Percentiles rank a stretch among this genome's conserved stretches.
Conservation (phyloP, 2,113 vertebrate species). For the Micromys minutus region DNA sequence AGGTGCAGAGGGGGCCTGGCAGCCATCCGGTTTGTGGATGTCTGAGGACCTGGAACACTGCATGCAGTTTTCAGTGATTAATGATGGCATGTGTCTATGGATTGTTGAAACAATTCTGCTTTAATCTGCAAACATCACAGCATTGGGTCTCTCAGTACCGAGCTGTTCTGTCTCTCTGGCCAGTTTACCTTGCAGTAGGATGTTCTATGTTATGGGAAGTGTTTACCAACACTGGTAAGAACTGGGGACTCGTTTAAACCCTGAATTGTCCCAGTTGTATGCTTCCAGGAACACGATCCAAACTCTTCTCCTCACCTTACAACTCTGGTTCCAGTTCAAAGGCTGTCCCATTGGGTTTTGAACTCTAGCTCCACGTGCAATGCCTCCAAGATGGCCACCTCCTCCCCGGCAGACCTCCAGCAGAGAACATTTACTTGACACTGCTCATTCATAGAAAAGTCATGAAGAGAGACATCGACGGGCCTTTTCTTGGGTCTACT, state of each 20-base stretch:
- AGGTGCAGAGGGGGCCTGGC: constrained; percentile 1
- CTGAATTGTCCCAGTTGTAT: neutral
- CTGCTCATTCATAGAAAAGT: neutral
- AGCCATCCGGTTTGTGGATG: neutral
- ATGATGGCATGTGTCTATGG: neutral
- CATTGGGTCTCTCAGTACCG: neutral
- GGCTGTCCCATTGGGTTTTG: neutral
- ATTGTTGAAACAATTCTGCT: neutral
- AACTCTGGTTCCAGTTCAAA: neutral
- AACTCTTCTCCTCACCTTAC: neutral
- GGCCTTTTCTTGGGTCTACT: neutral
- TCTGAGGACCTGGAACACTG: neutral
- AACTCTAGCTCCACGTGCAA: neutral
- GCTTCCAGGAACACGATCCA: neutral
- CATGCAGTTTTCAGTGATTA: neutral
- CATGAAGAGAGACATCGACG: neutral
- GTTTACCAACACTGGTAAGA: neutral
- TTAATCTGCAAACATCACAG: neutral
- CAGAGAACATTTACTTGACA: neutral
- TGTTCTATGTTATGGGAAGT: neutral
- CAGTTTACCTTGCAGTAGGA: neutral
- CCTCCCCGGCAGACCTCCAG: neutral
- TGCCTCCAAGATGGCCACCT: neutral
- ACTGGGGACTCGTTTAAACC: neutral
- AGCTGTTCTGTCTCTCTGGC: neutral